Evolutionary conservation across 1,140 invertebrate genomes (phyloP).

Genomic region (Octopus sinensis): DNA sequence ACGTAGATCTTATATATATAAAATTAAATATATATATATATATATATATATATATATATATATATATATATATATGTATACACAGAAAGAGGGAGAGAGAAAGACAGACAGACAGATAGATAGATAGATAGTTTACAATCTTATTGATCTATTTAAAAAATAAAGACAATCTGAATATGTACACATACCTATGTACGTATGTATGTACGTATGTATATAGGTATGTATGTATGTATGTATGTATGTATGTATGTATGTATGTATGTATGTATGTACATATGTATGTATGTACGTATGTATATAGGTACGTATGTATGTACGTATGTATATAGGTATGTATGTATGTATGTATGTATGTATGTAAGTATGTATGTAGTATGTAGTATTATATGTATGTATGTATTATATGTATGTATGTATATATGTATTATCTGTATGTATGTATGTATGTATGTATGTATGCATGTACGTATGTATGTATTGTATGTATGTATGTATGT

Average conservation of each 20-base stretch:
- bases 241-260: not conserved
- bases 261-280: not conserved
- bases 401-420: no score
- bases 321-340: not conserved
- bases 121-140: not conserved
- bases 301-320: not conserved
- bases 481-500: no score
- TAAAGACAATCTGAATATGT: not conserved
- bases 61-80: conserved; percentile 5
- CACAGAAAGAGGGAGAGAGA: no score
- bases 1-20: not conserved
- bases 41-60: conserved; percentile 5
- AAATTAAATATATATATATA: not conserved
- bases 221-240: not conserved
- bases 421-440: no score
- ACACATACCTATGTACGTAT: not conserved
- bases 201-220: not conserved
- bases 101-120: not conserved
- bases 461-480: no score
- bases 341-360: not conserved
- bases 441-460: no score
- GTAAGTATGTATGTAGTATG: no score
- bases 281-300: not conserved
- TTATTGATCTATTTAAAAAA: not conserved
- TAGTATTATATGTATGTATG: no score